Evolutionary conservation across 2,113 vertebrate species (phyloP).

Genomic region (Catharus fuscescens): DNA sequence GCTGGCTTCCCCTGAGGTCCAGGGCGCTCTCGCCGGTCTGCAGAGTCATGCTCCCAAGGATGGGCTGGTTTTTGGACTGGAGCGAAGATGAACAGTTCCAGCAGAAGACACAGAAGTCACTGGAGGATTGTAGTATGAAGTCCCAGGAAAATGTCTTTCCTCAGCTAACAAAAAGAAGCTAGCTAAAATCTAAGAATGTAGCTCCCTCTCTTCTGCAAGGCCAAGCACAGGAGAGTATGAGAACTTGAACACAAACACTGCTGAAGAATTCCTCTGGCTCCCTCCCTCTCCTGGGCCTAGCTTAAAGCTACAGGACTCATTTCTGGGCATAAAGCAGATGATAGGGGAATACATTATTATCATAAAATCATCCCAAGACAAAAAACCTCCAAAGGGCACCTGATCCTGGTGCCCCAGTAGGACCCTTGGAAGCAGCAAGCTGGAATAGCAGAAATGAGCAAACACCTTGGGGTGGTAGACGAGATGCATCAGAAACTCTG

Average conservation of each 20-base stretch:
- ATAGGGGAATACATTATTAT: not conserved
- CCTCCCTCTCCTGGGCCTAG: not conserved
- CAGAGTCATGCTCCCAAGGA: too few relatives aligned
- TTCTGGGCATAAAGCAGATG: not conserved
- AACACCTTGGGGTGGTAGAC: rapidly evolving
- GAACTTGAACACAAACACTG: not conserved
- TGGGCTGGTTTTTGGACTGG: not conserved
- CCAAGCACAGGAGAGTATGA: not conserved
- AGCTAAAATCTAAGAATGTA: not conserved
- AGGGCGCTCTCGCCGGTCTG: not conserved
- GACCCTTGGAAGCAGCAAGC: not conserved
- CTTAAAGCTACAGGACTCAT: not conserved
- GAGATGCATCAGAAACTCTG: not conserved
- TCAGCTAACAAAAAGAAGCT: not conserved
- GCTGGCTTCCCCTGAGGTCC: not conserved
- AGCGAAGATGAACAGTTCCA: not conserved
- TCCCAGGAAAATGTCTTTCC: not conserved
- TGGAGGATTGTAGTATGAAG: not conserved
- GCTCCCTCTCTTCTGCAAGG: not conserved
- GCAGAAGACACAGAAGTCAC: not conserved
- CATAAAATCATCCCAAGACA: not conserved
- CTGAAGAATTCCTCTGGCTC: not conserved
- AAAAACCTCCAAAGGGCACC: not conserved
- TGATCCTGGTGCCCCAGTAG: not conserved
- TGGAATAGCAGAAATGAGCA: not conserved